phyloP scores from a whole-genome alignment of 2,888 invertebrate genomes.

The Augochlorella aurata region DNA sequence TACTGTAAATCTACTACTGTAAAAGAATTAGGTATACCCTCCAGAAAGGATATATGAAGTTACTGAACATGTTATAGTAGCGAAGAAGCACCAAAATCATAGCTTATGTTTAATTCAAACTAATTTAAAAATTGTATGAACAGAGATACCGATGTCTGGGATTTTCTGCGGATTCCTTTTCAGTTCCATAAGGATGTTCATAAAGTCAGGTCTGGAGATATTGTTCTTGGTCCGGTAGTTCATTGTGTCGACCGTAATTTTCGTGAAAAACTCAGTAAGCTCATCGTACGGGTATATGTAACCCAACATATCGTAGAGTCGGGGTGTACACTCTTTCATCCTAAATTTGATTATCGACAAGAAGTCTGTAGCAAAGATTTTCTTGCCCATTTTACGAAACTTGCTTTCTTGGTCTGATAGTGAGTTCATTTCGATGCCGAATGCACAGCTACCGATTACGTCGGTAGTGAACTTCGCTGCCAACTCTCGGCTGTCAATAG shows the following conservation, averaged over 20 bases:
- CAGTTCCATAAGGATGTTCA: constrained; percentile 80
- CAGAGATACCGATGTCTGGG: constrained; percentile 63
- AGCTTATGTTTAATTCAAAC: no score
- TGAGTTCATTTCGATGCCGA: constrained; percentile 80
- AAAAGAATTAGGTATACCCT: not conserved
- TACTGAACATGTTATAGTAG: not conserved
- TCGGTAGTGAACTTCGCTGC: constrained; percentile 80
- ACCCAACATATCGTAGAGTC: constrained; percentile 62
- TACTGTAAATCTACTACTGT: no score
- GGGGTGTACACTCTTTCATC: constrained; percentile 55
- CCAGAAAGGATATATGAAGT: not conserved
- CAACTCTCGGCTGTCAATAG: constrained; percentile 69
- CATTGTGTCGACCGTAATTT: constrained; percentile 75
- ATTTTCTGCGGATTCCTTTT: constrained; percentile 64
- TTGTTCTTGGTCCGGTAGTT: constrained; percentile 78
- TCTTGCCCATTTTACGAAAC: constrained; percentile 76
- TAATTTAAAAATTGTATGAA: not conserved
- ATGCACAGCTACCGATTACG: constrained; percentile 80
- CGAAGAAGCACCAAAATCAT: not conserved
- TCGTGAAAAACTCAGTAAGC: constrained; percentile 74
- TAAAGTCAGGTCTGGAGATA: constrained; percentile 81
- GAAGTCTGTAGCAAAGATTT: constrained; percentile 65
- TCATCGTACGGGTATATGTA: constrained; percentile 61
- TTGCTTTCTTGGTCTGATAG: constrained; percentile 74
- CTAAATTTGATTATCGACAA: constrained; percentile 19